phyloP scores from a whole-genome alignment of 2,888 invertebrate species.

The Amiota mariae region DNA sequence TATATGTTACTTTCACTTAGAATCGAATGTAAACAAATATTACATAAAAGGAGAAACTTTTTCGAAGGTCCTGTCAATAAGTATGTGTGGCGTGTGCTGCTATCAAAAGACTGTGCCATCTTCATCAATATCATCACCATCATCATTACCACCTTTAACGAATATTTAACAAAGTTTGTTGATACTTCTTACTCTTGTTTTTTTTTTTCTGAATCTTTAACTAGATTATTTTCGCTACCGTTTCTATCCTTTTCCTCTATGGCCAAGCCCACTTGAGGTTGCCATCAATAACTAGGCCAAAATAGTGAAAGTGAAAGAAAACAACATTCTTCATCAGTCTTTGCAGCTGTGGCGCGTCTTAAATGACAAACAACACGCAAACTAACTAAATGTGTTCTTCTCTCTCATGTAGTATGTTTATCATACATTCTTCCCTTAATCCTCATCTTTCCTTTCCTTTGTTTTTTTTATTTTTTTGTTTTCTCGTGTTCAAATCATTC shows the following conservation, averaged over 20 bases:
- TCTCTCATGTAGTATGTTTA: not conserved
- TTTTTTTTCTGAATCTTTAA: conserved; percentile 5
- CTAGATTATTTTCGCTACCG: not conserved
- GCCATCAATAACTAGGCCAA: conserved; percentile 22
- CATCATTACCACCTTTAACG: too few species aligned
- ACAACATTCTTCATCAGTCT: not conserved
- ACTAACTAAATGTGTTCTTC: not conserved
- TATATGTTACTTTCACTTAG: too few species aligned
- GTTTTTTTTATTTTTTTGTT: too few species aligned
- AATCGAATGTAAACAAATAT: too few species aligned
- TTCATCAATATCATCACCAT: too few species aligned
- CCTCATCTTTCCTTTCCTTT: not conserved
- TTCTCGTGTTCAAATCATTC: too few species aligned
- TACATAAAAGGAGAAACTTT: too few species aligned
- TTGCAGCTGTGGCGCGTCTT: not conserved
- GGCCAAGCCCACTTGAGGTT: not conserved
- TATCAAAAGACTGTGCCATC: too few species aligned
- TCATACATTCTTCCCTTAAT: too few species aligned
- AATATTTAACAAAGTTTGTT: not conserved
- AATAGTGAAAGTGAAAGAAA: too few species aligned
- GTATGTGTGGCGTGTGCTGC: too few species aligned
- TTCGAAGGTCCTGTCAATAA: too few species aligned
- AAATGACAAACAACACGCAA: conserved; percentile 19
- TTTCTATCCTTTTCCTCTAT: not conserved
- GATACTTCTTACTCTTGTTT: not conserved